Base-by-base conservation (phyloP, 2,888 invertebrate genomes). In the Protonemura montana region DNA sequence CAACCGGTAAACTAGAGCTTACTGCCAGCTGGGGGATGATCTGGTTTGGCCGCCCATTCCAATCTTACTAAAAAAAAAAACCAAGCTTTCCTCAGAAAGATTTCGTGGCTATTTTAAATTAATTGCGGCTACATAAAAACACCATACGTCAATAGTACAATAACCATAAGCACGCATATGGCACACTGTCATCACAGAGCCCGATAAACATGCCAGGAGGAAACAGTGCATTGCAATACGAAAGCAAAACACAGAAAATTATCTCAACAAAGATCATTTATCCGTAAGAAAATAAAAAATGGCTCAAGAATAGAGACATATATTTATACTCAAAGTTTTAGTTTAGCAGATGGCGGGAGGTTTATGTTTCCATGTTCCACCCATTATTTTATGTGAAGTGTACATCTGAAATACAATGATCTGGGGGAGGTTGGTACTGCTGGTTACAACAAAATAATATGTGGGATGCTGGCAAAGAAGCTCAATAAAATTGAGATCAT, bases 221-320 rank as follows among this genome's bases (percentile, higher is more conserved):
- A 83, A 83, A 83, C 83, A 59, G 59, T 83, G 28, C 27, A 59
- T 59, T 59, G 76, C 84, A 84, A 84, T 81, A 84, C 27, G 16
- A 76, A 59, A 84, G 84, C 84, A 84, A 84, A 84, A 59, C 21
- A 84, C 76, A 76, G 28, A 84, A 59, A 84, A 59, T 84, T 84
- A 84, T 84, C 59, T 84, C 59, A 21, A 86, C 27, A 42, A 76
- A 84, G 85, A 80, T 85, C 7, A 59, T 86, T 28, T 42, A 85
- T 86, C 86, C 76, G 84, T 77, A 80, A 78, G 86, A 86, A 86
- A 86, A 84, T 84, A 86, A 85, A 84, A 77, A 86, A 77, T 86
- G 86, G 42, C 82, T 86, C 76, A 59, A 83, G 30, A 83, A 35
- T 83, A 83, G 21, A 59, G 59, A 59, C 59, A 59, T 21, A 59